Evolutionary conservation across 2,113 vertebrate genomes (phyloP), one percentile per base, ranked within the genome.

Genomic region (Melanocharis versteri): DNA sequence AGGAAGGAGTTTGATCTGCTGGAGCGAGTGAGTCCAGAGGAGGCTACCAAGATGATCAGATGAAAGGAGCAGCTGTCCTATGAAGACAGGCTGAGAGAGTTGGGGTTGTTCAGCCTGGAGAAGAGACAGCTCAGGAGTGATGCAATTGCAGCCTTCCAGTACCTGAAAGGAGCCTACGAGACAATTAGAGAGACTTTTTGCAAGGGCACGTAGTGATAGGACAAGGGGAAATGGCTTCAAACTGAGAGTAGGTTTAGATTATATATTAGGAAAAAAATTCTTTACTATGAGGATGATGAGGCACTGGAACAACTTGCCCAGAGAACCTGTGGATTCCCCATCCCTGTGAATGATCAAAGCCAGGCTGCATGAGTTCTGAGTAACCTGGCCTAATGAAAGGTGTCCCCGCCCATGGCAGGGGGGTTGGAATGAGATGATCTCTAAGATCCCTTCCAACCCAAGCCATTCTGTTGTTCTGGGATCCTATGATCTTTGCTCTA

Each of bases 21-120:
- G 9, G 23, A 53, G 7, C 0, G 2, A 75, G 7, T 0, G 2
- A 75, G 39, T 53, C 20, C 17, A 53, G 28, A 68, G 17, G 28
- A 75, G 13, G 9, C 7, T 24, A 15, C 13, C 13, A 53, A 53
- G 54, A 47, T 9, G 9, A 35, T 40, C 22, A 45, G 21, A 22
- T 7, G 23, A 5, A 53, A 53, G 13, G 16, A 53, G 18, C 13
- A 60, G 53, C 20, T 39, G 19, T 58, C 9, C 28, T 45, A 10
- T 58, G 37, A 45, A 17, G 45, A n/a, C 39, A 51, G 15, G 11
- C 28, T 51, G 24, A 37, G 18, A 82, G 19, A 18, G 16, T 6
- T 53, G 28, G 6, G 6, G 7, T 5, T 75, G 24, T 40, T 68
- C 20, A 47, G 11, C 23, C 44, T 45, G 33, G 30, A 54, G 39